Conservation (phyloP, 1,140 invertebrate species). For the Ceratosolen solmsi region DNA sequence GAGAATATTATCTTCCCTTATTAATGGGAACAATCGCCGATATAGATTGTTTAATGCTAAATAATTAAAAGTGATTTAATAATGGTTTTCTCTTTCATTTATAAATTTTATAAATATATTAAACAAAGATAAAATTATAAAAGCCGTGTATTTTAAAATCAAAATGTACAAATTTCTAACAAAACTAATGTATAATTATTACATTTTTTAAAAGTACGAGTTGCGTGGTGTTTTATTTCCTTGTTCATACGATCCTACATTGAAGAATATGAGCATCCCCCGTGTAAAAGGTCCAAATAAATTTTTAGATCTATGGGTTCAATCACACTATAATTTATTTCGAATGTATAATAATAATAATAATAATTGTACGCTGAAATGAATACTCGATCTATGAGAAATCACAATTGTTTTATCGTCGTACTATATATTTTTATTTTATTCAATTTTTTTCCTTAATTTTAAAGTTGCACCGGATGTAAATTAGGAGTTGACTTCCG, state of each 20-base stretch:
- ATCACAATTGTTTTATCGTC: constrained; percentile 64
- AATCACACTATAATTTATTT: constrained; percentile 70
- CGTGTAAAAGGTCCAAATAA: constrained; percentile 33
- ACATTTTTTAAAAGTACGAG: constrained; percentile 58
- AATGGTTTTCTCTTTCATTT: background rate
- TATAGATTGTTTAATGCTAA: constrained; percentile 2
- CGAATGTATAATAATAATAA: constrained; percentile 72
- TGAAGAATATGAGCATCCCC: background rate
- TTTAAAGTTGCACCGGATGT: constrained; percentile 67
- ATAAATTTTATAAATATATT: constrained; percentile 27
- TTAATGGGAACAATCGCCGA: background rate
- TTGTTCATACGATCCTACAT: constrained; percentile 6
- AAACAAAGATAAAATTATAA: constrained; percentile 30
- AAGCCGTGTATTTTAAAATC: constrained; percentile 50
- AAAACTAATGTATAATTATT: constrained; percentile 65
- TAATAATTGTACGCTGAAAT: constrained; percentile 70
- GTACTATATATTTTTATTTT: constrained; percentile 53
- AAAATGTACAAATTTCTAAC: constrained; percentile 59
- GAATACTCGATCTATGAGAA: constrained; percentile 70
- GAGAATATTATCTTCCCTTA: background rate
- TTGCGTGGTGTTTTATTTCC: constrained; percentile 37
- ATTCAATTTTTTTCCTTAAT: constrained; percentile 56
- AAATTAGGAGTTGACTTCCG: constrained; percentile 65
- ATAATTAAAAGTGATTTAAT: background rate
- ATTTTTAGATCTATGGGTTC: constrained; percentile 27